These are phyloP conservation scores for Ptychobarbus kaznakovi DNA, from an alignment of 2,797 vertebrate genomes.

Conservation along the genomic window DNA sequence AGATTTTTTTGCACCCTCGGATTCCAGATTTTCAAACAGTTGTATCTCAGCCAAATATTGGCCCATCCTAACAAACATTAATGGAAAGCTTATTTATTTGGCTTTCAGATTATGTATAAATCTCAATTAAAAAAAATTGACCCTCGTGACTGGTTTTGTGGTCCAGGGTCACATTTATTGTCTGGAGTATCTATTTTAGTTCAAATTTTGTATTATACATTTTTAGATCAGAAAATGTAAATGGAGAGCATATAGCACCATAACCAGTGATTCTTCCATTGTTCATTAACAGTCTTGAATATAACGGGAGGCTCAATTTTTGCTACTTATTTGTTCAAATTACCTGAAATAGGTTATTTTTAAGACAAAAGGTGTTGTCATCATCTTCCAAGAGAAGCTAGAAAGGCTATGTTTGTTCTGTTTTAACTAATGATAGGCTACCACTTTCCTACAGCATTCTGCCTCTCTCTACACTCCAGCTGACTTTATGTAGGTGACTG, in stretches of 20 bases:
- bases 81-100: too few species aligned
- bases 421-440: conserved; percentile 11
- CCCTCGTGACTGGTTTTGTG: too few species aligned
- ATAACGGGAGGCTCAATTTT: not conserved
- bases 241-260: not conserved
- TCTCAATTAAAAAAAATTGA: too few species aligned
- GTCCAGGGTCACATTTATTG: not conserved
- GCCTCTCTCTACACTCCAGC: not conserved
- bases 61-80: too few species aligned
- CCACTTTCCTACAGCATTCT: not conserved
- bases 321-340: not conserved
- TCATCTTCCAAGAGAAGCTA: not conserved
- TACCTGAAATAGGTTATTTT: not conserved
- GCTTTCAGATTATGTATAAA: too few species aligned
- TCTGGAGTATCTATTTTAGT: not conserved
- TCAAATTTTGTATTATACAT: not conserved
- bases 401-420: not conserved
- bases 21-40: too few species aligned
- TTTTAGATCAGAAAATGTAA: not conserved
- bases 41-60: too few species aligned
- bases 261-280: not conserved
- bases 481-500: conserved; percentile 24
- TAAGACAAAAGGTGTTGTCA: not conserved
- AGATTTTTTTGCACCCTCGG: too few species aligned
- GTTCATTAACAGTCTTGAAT: not conserved